Conservation (phyloP, 2,888 invertebrate genomes). For the Athalia rosae region DNA sequence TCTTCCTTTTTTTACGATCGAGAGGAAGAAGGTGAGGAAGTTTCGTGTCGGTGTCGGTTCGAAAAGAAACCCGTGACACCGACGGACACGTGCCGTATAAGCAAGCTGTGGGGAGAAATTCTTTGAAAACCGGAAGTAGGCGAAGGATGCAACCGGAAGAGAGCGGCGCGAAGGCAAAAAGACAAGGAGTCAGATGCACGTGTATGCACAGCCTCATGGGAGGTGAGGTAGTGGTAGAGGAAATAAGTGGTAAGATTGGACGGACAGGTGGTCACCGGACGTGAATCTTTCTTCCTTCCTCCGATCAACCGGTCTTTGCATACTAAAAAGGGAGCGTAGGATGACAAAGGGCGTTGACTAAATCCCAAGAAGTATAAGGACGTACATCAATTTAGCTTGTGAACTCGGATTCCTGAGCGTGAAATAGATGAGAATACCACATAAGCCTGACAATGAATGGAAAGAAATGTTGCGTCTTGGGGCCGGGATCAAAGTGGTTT, state of each 20-base stretch:
- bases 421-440: no score
- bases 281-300: slow-evolving; percentile 69
- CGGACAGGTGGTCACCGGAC: slow-evolving; percentile 70
- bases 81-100: not conserved
- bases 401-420: no score
- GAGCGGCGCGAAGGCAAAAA: slow-evolving; percentile 50
- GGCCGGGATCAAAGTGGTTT: no score
- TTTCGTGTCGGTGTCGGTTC: not conserved
- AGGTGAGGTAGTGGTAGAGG: not conserved
- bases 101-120: slow-evolving; percentile 55
- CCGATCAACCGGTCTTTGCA: slow-evolving; percentile 60
- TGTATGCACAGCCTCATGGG: no score
- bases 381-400: no score
- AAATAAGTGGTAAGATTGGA: not conserved
- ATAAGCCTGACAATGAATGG: no score
- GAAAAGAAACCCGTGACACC: slow-evolving; percentile 9
- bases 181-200: not conserved
- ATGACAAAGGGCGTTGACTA: slow-evolving; percentile 12
- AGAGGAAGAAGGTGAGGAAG: not conserved
- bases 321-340: slow-evolving; percentile 57
- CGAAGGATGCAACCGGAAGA: slow-evolving; percentile 63
- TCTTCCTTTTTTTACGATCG: not conserved
- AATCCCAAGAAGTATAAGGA: no score
- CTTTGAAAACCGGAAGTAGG: slow-evolving; percentile 69
- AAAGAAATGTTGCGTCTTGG: no score